phyloP scores from a whole-genome alignment of 2,113 vertebrate genomes.

The Neotragus pygmaeus region DNA sequence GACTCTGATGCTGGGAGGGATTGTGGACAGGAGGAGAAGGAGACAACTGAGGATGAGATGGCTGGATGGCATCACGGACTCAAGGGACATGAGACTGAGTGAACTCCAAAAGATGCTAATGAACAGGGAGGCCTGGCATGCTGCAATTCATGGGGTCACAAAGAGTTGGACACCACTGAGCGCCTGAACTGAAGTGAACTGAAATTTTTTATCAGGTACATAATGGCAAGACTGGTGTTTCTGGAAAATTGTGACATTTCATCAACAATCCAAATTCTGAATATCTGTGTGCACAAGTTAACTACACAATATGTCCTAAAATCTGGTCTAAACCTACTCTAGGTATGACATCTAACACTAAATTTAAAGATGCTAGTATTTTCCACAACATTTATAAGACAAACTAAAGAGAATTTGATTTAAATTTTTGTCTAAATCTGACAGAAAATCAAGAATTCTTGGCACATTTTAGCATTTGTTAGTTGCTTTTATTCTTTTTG shows the following conservation, averaged over 20 bases:
- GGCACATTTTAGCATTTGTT: conserved; percentile 24
- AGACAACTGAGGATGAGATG: too few species aligned
- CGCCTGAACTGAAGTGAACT: too few species aligned
- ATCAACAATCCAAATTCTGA: not conserved
- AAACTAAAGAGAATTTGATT: conserved; percentile 15
- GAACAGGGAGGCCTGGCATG: too few species aligned
- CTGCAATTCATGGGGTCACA: too few species aligned
- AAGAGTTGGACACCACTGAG: too few species aligned
- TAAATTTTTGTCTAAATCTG: conserved; percentile 1
- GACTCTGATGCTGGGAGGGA: too few species aligned
- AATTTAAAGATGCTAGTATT: not conserved
- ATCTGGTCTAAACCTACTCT: not conserved
- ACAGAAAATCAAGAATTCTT: conserved; percentile 47
- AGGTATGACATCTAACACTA: not conserved
- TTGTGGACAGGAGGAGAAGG: too few species aligned
- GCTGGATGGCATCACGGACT: too few species aligned
- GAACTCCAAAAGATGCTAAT: too few species aligned
- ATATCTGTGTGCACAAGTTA: not conserved
- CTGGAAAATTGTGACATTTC: not conserved
- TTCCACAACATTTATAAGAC: not conserved
- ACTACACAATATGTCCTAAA: not conserved
- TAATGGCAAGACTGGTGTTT: not conserved
- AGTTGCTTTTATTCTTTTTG: conserved; percentile 26
- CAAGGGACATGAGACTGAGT: too few species aligned
- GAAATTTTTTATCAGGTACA: not conserved